Evolutionary conservation across 1,140 invertebrate genomes (phyloP), one percentile per base, ranked within the genome.

Genomic region (Holcopasites calliopsidis): DNA sequence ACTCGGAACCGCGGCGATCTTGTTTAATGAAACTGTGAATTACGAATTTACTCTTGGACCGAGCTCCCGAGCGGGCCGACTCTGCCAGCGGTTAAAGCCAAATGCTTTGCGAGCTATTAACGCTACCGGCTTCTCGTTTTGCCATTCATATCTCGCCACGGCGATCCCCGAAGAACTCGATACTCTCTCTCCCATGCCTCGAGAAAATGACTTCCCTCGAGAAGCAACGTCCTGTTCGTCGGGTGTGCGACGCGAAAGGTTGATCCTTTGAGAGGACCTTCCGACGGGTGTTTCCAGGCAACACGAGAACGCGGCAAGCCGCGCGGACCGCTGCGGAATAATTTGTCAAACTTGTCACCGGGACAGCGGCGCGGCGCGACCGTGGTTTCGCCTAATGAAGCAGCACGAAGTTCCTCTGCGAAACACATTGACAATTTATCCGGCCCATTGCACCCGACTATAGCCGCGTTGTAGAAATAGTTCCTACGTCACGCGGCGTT

Each of bases 321-420:
- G 11, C 57, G n/a, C 61, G 35, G 42, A 38, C 74, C 38, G 68
- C 61, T 54, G 66, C n/a, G 79, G 85, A 88, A 88, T 90, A 89
- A 90, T 90, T 90, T 90, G 89, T 90, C 89, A 90, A 90, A 89
- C 80, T 88, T 89, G 88, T 90, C 89, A 88, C 85, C 85, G 83
- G 85, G 88, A 89, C 85, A 90, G 55, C 80, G 81, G 82, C 65
- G 55, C 80, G 81, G 82, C 65, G 74, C 83, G 84, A 79, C 81
- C 80, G 76, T 84, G 85, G 79, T 84, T 82, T 73, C 81, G 83
- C 77, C 85, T 90, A 90, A 90, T 90, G 89, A 90, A 89, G 88
- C 88, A 88, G 89, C 88, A 86, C 80, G 85, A 89, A 90, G 89
- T 90, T 88, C 87, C 82, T 80, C 87, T 60, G 82, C 85, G 87